A percentile compares a stretch with the other conserved stretches of the same genome.
Evolutionary conservation across 2,797 vertebrate species (phyloP).

Genomic region (Anabacerthia variegaticeps): DNA sequence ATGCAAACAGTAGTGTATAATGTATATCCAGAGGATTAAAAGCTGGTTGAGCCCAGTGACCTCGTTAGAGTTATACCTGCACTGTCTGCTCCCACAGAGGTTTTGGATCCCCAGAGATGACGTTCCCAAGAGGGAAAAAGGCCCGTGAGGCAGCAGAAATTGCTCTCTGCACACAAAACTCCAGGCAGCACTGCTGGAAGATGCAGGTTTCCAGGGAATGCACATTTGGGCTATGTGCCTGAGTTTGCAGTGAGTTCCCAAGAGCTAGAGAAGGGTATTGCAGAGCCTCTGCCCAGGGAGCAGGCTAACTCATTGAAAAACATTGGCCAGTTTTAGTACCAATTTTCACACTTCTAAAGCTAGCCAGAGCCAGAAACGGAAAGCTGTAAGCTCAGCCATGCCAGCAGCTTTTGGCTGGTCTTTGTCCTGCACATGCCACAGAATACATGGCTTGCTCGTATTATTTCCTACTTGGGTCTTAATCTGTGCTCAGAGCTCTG

Average conservation of each 20-base stretch:
- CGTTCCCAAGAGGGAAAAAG: accelerated
- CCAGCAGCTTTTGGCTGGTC: neutral
- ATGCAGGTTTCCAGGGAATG: accelerated
- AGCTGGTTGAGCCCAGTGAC: neutral
- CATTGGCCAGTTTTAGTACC: neutral
- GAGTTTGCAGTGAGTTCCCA: neutral
- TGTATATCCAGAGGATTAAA: neutral
- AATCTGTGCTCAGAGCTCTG: neutral
- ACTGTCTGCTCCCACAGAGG: neutral
- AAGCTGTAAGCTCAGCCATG: neutral
- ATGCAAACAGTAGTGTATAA: neutral
- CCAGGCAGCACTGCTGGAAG: neutral
- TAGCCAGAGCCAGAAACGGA: neutral
- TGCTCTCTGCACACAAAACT: neutral
- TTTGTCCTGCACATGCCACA: accelerated
- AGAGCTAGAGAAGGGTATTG: neutral
- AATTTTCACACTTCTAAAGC: neutral
- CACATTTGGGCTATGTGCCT: neutral
- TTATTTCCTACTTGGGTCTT: neutral
- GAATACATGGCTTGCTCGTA: accelerated
- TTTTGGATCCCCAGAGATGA: neutral
- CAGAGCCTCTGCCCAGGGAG: neutral
- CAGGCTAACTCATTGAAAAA: neutral
- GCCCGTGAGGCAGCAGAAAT: neutral
- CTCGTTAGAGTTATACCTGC: neutral